phyloP scores from a whole-genome alignment of 92 coral and sea anemone genomes.

The Actinernus sp. region DNA sequence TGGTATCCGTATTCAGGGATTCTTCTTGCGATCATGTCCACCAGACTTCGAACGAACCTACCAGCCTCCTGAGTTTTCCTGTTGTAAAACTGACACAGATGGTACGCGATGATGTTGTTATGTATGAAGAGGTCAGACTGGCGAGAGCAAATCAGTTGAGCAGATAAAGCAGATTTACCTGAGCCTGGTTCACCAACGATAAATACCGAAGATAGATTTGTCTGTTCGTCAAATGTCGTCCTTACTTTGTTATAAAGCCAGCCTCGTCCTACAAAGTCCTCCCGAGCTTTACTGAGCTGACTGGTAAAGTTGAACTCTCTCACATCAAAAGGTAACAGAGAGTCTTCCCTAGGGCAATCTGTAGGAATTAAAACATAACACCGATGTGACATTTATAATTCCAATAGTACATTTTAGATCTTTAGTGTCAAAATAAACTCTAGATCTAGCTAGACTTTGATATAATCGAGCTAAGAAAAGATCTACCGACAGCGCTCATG shows the following conservation, averaged over 20 bases:
- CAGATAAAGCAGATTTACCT: slow-evolving; percentile 78
- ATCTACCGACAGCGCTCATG: no score
- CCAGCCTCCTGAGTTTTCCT: slow-evolving; percentile 70
- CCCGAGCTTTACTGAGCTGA: slow-evolving; percentile 1
- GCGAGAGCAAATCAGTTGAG: slow-evolving; percentile 79
- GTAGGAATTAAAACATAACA: background rate
- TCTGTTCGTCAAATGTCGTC: background rate
- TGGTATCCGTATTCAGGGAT: slow-evolving; percentile 58
- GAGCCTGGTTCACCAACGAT: slow-evolving; percentile 79
- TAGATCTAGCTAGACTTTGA: no score
- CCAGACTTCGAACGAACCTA: slow-evolving; percentile 76
- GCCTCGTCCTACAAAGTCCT: slow-evolving; percentile 13
- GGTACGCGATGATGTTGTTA: slow-evolving; percentile 68
- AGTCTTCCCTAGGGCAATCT: slow-evolving; percentile 35
- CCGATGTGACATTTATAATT: no score
- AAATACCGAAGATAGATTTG: slow-evolving; percentile 10
- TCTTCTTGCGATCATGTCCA: slow-evolving; percentile 71
- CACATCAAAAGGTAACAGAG: background rate
- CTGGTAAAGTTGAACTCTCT: slow-evolving; percentile 18
- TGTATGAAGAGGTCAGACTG: slow-evolving; percentile 57
- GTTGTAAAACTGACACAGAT: slow-evolving; percentile 66
- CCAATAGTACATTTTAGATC: no score
- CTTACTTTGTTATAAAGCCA: slow-evolving; percentile 29
- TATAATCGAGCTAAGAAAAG: no score
- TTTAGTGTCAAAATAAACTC: no score